Base-by-base conservation (phyloP, 2,888 invertebrate species). In the Ptychoptera contaminata region DNA sequence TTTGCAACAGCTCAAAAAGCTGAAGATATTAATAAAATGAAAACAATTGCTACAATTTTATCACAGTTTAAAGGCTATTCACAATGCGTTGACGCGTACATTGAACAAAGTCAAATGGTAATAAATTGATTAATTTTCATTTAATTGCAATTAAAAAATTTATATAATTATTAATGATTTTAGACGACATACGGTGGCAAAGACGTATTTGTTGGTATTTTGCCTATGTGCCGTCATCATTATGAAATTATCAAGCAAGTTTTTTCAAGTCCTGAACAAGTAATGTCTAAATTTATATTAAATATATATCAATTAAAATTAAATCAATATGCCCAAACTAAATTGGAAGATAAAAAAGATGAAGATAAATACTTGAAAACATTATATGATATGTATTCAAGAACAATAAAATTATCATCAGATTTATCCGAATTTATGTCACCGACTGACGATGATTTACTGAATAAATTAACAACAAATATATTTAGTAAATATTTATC, bases 21-120 rank as follows among this genome's bases (percentile, higher is more conserved):
- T 48, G 83, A 84, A 52, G 87, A 96, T 59, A 77, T 82, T 52
- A 71, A 74, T 32, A 77, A 85, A 55, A 97, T 98, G 96, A 92
- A 87, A 57, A 84, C 88, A 55, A 79, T 96, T 50, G 94, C 97
- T 0, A 76, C 76, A 43, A 85, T 96, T 40, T 70, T 98, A 55
- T 86, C 88, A 0, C 90, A 96, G 58, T 98, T 98, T 59, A 96
- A 94, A 69, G 88, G 93, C 2, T 97, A 96, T 64, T 84, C 88
- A 0, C 87, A 92, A 53, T 97, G 96, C 65, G 80, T 98, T 42
- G 88, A 97, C 69, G 91, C 92, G 1, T 98, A 87, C 60, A 96
- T 98, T 56, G 93, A 94, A 59, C 88, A 93, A 53, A 88, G 93
- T 62, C 94, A 96, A 71, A 80, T 84, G 77, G 86, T 84, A 69